Percentiles rank a stretch among this genome's conserved stretches.
These are phyloP conservation scores for Oscheius onirici DNA, from an alignment of 2,888 invertebrate species.

Conservation along the genomic window DNA sequence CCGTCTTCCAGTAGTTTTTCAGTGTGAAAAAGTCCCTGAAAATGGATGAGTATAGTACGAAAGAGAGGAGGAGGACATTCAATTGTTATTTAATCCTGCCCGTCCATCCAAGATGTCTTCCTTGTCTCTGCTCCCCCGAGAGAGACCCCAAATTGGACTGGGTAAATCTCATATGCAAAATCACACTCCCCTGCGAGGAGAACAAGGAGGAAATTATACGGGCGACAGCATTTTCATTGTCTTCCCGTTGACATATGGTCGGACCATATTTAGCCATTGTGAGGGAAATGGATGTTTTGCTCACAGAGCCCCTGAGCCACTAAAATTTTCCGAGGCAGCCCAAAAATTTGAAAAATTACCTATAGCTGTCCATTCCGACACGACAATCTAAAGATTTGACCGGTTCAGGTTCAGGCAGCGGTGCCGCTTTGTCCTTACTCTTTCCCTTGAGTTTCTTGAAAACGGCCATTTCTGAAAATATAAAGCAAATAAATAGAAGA, in stretches of 20 bases:
- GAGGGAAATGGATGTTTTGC: background rate
- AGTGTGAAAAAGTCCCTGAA: slow-evolving; percentile 69
- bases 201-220: slow-evolving; percentile 6
- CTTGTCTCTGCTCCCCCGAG: slow-evolving; percentile 16
- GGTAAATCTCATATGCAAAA: slow-evolving; percentile 21
- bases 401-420: slow-evolving; percentile 62
- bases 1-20: slow-evolving; percentile 71
- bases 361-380: slow-evolving; percentile 66
- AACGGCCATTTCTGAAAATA: slow-evolving; percentile 57
- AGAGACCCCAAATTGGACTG: slow-evolving; percentile 16
- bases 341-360: slow-evolving; percentile 34
- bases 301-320: background rate
- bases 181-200: background rate
- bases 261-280: background rate
- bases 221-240: slow-evolving; percentile 8
- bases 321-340: slow-evolving; percentile 2
- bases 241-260: slow-evolving; percentile 12
- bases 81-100: slow-evolving; percentile 12
- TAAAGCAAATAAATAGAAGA: background rate
- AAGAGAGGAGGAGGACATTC: no score
- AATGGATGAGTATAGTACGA: background rate
- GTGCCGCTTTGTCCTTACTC: slow-evolving; percentile 59
- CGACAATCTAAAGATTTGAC: slow-evolving; percentile 66
- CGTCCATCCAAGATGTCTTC: slow-evolving; percentile 9
- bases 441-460: slow-evolving; percentile 66